These are phyloP conservation scores for Scylla paramamosain DNA, from an alignment of 1,140 invertebrate genomes.

Conservation along the genomic window DNA sequence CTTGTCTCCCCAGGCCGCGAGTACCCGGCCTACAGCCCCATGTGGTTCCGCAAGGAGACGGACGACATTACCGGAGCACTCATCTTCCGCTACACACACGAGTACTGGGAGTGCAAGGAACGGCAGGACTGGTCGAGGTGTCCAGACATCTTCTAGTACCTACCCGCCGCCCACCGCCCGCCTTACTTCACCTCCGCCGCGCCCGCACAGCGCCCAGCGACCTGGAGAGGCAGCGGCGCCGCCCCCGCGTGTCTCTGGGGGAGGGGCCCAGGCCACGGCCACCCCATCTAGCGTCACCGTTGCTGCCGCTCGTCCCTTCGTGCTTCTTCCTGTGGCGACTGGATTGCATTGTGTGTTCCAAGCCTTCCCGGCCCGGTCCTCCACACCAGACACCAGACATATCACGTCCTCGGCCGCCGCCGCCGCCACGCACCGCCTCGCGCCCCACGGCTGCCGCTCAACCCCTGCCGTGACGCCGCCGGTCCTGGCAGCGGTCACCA, in stretches of 20 bases:
- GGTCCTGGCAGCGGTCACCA: not conserved
- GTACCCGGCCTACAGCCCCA: constrained; percentile 89
- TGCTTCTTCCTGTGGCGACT: not conserved
- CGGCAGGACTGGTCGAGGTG: constrained; percentile 93
- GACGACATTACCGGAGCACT: constrained; percentile 90
- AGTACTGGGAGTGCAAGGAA: constrained; percentile 96
- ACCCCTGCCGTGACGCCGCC: not conserved
- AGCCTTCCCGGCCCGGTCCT: not conserved
- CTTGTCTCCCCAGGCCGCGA: constrained; percentile 83
- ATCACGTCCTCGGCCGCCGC: not conserved
- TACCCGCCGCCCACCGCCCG: not conserved
- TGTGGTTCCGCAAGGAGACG: constrained; percentile 94
- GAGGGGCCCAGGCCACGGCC: not conserved
- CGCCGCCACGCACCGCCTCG: not conserved
- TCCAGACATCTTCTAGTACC: constrained; percentile 92
- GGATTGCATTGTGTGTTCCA: not conserved
- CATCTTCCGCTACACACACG: constrained; percentile 91
- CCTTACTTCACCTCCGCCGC: not conserved
- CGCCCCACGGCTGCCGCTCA: not conserved
- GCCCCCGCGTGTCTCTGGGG: too few species aligned
- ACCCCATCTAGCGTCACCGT: not conserved
- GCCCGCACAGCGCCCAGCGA: not conserved
- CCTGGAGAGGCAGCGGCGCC: constrained; percentile 36
- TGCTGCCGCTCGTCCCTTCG: not conserved
- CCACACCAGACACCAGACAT: not conserved